phyloP scores from a whole-genome alignment of 2,888 invertebrate species.

The Mystacides longicornis region DNA sequence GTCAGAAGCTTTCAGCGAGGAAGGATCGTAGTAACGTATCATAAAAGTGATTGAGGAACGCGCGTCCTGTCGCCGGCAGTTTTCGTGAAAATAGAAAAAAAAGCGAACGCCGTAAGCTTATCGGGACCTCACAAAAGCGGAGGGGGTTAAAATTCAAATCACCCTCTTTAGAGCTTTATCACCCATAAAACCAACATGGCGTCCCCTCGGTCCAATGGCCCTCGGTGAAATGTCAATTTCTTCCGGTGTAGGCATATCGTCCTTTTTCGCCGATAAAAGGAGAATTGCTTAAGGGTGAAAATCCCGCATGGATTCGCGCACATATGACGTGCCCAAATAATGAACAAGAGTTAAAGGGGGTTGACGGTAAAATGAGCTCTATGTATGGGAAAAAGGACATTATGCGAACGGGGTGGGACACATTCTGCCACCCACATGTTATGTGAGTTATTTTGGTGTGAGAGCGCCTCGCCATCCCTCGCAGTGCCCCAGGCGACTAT shows the following conservation, averaged over 20 bases:
- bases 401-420: conserved; percentile 16
- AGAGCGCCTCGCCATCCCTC: conserved; percentile 23
- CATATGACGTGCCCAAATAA: conserved; percentile 1
- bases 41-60: conserved; percentile 20
- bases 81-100: conserved; percentile 5
- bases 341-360: neutral
- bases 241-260: conserved; percentile 25
- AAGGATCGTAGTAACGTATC: conserved; percentile 12
- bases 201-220: conserved; percentile 24
- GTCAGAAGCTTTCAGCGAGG: conserved; percentile 1
- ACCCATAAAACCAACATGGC: conserved; percentile 24
- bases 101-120: conserved; percentile 25
- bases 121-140: conserved; percentile 23
- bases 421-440: conserved; percentile 20
- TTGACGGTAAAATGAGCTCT: conserved; percentile 13
- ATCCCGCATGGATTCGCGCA: conserved; percentile 5
- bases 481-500: conserved; percentile 23
- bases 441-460: conserved; percentile 22
- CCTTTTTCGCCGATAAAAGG: conserved; percentile 15
- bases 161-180: conserved; percentile 23
- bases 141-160: conserved; percentile 15
- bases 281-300: conserved; percentile 20
- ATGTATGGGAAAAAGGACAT: conserved; percentile 22
- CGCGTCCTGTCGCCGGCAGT: conserved; percentile 13
- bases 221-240: conserved; percentile 26